A percentile compares a stretch with the other conserved stretches of the same genome.
Evolutionary conservation across 2,888 invertebrate species (phyloP).

Genomic region (Polydesmus complanatus): DNA sequence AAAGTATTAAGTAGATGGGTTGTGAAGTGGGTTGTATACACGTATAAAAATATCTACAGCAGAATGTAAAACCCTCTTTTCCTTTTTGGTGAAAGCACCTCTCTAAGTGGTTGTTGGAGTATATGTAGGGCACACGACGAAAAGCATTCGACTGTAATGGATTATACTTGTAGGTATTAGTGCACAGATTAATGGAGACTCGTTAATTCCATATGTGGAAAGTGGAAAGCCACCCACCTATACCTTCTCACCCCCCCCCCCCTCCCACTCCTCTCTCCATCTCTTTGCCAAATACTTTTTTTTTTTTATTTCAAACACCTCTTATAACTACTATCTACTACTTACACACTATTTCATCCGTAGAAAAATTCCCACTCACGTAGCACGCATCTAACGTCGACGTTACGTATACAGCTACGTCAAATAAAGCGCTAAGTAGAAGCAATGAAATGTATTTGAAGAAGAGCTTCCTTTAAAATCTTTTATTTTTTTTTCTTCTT

Average conservation of each 20-base stretch:
- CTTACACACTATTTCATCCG: background rate
- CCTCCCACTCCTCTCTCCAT: conserved; percentile 1
- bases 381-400: too few relatives aligned
- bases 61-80: background rate
- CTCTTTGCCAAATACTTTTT: background rate
- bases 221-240: background rate
- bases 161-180: conserved; percentile 13
- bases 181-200: conserved; percentile 1
- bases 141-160: conserved; percentile 11
- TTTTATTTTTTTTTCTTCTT: too few relatives aligned
- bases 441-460: too few relatives aligned
- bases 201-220: background rate
- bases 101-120: background rate
- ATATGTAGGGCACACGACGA: background rate
- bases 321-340: background rate
- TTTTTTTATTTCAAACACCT: conserved; percentile 8
- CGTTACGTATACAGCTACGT: too few relatives aligned
- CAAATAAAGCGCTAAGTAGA: too few relatives aligned
- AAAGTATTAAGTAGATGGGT: background rate
- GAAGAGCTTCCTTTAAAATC: too few relatives aligned
- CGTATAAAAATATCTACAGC: background rate
- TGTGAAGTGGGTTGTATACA: background rate
- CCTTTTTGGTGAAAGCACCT: background rate
- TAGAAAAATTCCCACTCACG: too few relatives aligned
- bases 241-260: conserved; percentile 1